Evolutionary conservation across 2,888 invertebrate genomes (phyloP), one percentile per base, ranked within the genome.

Genomic region (Lochmaea capreae): DNA sequence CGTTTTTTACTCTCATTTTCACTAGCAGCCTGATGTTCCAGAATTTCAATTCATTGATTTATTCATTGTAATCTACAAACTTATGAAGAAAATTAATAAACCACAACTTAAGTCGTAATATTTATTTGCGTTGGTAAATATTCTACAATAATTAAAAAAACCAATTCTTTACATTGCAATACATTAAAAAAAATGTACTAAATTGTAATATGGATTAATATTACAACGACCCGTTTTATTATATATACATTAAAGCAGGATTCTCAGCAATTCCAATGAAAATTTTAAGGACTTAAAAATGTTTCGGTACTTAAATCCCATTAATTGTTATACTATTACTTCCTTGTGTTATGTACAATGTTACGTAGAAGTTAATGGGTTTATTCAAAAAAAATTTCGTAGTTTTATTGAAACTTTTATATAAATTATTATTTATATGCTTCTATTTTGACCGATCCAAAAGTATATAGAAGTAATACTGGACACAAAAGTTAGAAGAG

Each of bases 1-100:
- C 0, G 16, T 66, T 49, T 66, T 66, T 66, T 39, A 54, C 54
- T 63, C 54, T 66, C 22, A n/a, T 46, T 18, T 58, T 67, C 67
- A 67, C 67, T 67, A 67, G 67, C 43, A 26, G 58, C 67, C 59
- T 67, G 67, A 67, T 67, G 67, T 67, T 59, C 16, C 39, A 39
- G 8, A 18, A 42, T n/a, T 67, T 58, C 16, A 57, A 54, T 57
- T 57, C 14, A 67, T 65, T 65, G 67, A 42, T 67, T 42, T 67
- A 54, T 66, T 66, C 66, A 54, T 39, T 33, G 8, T 57, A 42
- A 18, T 0, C 8, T 11, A 54, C 54, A 54, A 11, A 18, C 16
- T 49, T 8, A 39, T 39, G 14, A 10, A 54, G 3, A 10, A 54
- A 54, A 54, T 54, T 54, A 54, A 54, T 54, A 54, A 54, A 54